Evolutionary conservation across 2,113 vertebrate species (phyloP), one percentile per base, ranked within the genome.

Genomic region (Callipepla squamata): DNA sequence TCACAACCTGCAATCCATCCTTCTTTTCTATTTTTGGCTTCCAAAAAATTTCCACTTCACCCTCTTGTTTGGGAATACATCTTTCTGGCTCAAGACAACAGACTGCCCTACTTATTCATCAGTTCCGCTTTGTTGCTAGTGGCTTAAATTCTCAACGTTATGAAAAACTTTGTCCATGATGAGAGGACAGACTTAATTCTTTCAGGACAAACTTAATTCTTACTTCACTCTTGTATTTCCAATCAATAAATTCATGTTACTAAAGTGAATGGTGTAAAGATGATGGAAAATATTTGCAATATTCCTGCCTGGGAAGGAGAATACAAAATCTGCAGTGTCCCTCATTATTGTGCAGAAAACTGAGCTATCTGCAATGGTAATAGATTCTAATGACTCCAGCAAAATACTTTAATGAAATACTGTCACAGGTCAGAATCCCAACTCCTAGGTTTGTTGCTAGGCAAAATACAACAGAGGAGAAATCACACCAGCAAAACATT

Each of bases 111-210:
- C 32, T 61, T 87, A 34, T 45, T 34, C 36, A 53, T 21, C 61
- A 89, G 55, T 83, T 80, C 8, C 3, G 15, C 57, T 84, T 65
- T 42, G 9, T 79, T 81, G 72, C n/a, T 45, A 26, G 32, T 62
- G 50, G 11, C 36, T 79, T 36, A 79, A 79, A 25, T 77, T 55
- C 75, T 59, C n/a, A 38, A 3, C 22, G 28, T 44, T 42, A 9
- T 0, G 7, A 87, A 65, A 68, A 78, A 38, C 28, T n/a, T 61
- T 4, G 34, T 44, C 62, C 0, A 0, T 36, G 30, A 22, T 55
- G 61, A 48, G 36, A 80, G 48, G n/a, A 34, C 1, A 9, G 38
- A 47, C 61, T 47, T 30, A 51, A 26, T 80, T 90, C 68, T 90
- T 67, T 10, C 26, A 80, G 48, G n/a, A 34, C 1, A 9, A 42